A percentile compares a stretch with the other conserved stretches of the same genome.
These are phyloP conservation scores for Antheraea assamensis DNA, from an alignment of 2,888 invertebrate species.

Conservation along the genomic window DNA sequence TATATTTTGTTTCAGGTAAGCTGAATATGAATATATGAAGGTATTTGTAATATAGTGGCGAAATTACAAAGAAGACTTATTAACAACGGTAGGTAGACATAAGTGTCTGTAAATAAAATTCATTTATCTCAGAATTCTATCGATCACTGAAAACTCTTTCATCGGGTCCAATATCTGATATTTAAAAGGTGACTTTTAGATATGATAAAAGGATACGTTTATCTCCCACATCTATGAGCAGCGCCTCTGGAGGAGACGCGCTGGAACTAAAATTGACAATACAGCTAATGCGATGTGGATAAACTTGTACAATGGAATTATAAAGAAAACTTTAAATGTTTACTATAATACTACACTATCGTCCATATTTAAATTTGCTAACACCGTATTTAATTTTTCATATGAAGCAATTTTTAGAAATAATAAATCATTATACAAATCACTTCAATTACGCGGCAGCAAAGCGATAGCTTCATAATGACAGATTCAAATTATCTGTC, in stretches of 20 bases:
- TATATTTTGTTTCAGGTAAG: neutral
- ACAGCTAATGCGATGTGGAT: neutral
- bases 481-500: too few relatives aligned
- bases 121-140: too few relatives aligned
- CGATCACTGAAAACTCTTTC: too few relatives aligned
- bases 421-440: too few relatives aligned
- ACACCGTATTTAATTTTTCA: too few relatives aligned
- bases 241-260: neutral
- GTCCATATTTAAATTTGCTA: too few relatives aligned
- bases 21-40: neutral
- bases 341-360: neutral
- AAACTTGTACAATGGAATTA: neutral
- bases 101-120: too few relatives aligned
- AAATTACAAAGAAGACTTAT: neutral
- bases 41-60: neutral
- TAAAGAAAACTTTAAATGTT: neutral
- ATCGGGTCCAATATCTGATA: too few relatives aligned
- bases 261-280: neutral
- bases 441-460: too few relatives aligned
- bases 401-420: too few relatives aligned
- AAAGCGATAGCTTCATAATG: too few relatives aligned
- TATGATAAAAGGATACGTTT: neutral
- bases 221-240: neutral
- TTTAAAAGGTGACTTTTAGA: too few relatives aligned
- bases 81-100: neutral